Conservation (phyloP, 2,113 vertebrate species). For the Bos taurus region DNA sequence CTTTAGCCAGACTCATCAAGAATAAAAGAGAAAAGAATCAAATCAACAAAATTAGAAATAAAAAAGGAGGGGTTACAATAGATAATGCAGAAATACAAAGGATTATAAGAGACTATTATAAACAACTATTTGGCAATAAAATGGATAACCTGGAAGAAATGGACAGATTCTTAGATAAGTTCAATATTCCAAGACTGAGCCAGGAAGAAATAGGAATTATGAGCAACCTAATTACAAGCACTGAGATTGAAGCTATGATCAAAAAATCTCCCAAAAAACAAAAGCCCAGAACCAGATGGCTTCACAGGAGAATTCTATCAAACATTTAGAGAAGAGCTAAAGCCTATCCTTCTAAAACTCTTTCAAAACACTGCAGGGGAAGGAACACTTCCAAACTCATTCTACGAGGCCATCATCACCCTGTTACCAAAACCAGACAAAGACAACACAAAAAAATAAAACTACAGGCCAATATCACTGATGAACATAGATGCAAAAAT, state of each 20-base stretch:
- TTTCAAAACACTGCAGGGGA: not conserved
- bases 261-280: not conserved
- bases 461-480: not conserved
- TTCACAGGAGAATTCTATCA: not conserved
- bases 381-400: not conserved
- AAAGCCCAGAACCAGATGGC: not conserved
- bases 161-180: not conserved
- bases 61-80: not conserved
- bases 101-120: not conserved
- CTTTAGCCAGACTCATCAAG: not conserved
- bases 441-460: not conserved
- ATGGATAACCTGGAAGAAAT: not conserved
- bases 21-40: not conserved
- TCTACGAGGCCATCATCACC: not conserved
- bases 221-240: not conserved
- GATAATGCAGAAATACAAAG: not conserved
- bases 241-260: not conserved
- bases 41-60: not conserved
- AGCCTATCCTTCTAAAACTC: not conserved
- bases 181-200: not conserved
- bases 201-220: not conserved
- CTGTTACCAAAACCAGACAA: not conserved
- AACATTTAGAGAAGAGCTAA: not conserved
- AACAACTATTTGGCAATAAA: not conserved
- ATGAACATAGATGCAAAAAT: not conserved